Percentiles rank a stretch among this genome's conserved stretches.
Evolutionary conservation across 2,113 vertebrate genomes (phyloP).

Genomic region (Caloenas nicobarica): DNA sequence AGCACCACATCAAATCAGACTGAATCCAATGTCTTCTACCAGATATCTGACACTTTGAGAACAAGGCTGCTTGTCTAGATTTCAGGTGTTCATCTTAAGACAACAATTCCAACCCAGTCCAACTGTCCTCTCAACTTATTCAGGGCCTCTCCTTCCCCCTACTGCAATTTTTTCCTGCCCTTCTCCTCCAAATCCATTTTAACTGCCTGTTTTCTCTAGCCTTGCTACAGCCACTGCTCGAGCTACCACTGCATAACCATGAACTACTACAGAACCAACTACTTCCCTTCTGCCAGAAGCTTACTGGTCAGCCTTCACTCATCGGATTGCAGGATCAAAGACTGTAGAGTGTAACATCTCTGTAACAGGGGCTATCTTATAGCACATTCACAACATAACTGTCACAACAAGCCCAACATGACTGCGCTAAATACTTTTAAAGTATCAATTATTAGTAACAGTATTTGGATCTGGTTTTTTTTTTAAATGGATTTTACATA

Average conservation of each 20-base stretch:
- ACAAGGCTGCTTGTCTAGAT: not conserved
- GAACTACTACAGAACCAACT: not conserved
- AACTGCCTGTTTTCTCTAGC: not conserved
- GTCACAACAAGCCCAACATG: not conserved
- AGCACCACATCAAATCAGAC: not conserved
- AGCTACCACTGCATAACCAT: not conserved
- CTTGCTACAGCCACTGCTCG: not conserved
- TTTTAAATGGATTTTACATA: not conserved
- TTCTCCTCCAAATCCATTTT: not conserved
- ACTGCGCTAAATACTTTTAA: not conserved
- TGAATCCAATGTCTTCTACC: not conserved
- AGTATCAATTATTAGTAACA: not conserved
- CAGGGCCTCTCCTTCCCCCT: not conserved
- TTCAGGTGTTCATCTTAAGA: not conserved
- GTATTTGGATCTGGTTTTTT: not conserved
- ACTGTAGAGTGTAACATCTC: not conserved
- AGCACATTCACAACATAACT: not conserved
- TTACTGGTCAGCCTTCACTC: not conserved
- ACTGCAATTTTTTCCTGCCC: not conserved
- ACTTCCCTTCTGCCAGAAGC: not conserved
- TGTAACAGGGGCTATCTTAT: not conserved
- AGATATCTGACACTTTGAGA: not conserved
- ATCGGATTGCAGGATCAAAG: not conserved
- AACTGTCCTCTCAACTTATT: not conserved
- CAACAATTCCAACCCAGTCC: not conserved